phyloP scores from a whole-genome alignment of 2,113 vertebrate genomes.

The Aspiorhynchus laticeps region DNA sequence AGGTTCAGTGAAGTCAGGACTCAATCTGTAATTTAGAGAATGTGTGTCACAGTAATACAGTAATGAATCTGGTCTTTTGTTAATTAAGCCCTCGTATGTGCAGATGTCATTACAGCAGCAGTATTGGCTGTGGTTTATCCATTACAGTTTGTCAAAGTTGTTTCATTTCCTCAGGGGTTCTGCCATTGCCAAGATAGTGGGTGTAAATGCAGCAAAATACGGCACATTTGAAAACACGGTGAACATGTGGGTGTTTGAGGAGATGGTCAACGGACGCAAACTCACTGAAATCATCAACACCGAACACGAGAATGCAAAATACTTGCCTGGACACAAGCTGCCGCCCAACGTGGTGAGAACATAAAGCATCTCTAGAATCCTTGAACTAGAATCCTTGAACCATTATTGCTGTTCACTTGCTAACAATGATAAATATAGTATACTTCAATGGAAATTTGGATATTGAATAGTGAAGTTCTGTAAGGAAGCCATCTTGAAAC shows the following conservation, averaged over 20 bases:
- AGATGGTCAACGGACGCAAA: constrained; percentile 82
- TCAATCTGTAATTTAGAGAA: not conserved
- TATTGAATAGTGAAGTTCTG: not conserved
- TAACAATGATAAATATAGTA: not conserved
- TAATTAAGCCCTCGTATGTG: not conserved
- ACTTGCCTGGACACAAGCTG: constrained; percentile 93
- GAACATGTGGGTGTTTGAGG: constrained; percentile 97
- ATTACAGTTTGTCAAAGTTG: not conserved
- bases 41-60: constrained; percentile 2
- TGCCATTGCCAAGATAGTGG: constrained; percentile 94
- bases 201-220: constrained; percentile 82
- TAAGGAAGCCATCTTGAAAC: not conserved
- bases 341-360: constrained; percentile 89
- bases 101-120: not conserved
- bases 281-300: constrained; percentile 96
- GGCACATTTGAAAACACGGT: constrained; percentile 83
- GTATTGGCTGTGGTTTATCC: not conserved
- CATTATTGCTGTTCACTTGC: too few species aligned
- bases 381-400: too few species aligned
- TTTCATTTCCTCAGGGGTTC: constrained; percentile 83
- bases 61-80: not conserved
- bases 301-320: constrained; percentile 93
- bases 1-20: not conserved
- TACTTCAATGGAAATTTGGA: not conserved
- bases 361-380: too few species aligned